These are phyloP conservation scores for Ophion obscuratus DNA, from an alignment of 2,888 invertebrate genomes.

Conservation along the genomic window DNA sequence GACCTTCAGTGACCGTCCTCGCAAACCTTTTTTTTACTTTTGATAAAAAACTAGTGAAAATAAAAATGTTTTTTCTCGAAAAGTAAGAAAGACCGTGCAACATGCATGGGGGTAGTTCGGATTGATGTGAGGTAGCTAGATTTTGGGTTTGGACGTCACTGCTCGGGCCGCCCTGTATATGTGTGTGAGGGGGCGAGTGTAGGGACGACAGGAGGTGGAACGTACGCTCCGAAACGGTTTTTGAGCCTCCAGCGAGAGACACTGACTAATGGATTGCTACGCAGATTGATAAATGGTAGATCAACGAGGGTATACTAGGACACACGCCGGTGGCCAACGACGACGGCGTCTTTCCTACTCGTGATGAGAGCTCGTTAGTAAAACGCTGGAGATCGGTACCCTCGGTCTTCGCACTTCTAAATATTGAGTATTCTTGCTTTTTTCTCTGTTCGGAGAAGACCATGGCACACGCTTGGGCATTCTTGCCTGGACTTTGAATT, in stretches of 20 bases:
- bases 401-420: slow-evolving; percentile 1
- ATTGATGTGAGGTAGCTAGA: no score
- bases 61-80: no score
- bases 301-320: slow-evolving; percentile 61
- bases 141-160: background rate
- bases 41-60: no score
- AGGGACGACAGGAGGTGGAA: slow-evolving; percentile 48
- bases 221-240: slow-evolving; percentile 70
- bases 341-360: slow-evolving; percentile 51
- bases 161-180: slow-evolving; percentile 23
- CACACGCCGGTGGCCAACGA: slow-evolving; percentile 51
- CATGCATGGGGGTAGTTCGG: no score
- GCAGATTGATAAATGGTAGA: slow-evolving; percentile 77
- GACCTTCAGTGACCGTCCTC: no score
- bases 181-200: slow-evolving; percentile 7
- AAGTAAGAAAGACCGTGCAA: no score
- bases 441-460: background rate
- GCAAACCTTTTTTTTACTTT: no score
- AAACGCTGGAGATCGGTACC: slow-evolving; percentile 34
- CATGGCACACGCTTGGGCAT: background rate
- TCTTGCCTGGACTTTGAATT: background rate
- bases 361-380: slow-evolving; percentile 59
- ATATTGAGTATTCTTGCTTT: background rate
- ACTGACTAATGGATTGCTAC: slow-evolving; percentile 77
- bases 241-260: slow-evolving; percentile 74